These are phyloP conservation scores for Piaya cayana DNA, from an alignment of 2,113 vertebrate genomes.

Conservation along the genomic window DNA sequence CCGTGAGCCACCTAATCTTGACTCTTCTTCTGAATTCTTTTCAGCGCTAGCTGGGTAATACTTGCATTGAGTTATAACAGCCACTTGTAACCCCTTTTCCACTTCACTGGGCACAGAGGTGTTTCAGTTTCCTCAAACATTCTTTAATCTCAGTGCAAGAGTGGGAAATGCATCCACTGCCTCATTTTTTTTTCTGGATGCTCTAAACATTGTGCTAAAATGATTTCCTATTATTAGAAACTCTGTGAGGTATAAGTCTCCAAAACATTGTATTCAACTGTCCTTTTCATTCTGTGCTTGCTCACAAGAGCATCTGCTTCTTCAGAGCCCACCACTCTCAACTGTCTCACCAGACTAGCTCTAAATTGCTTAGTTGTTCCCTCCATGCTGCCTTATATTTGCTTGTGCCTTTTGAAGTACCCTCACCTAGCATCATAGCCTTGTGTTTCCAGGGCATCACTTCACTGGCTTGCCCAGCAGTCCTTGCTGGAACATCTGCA, in stretches of 20 bases:
- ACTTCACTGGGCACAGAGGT: background rate
- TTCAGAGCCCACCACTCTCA: background rate
- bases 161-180: background rate
- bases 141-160: background rate
- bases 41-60: background rate
- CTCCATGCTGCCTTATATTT: background rate
- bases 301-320: background rate
- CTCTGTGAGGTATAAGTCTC: background rate
- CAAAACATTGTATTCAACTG: background rate
- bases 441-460: background rate
- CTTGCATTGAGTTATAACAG: background rate
- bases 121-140: slow-evolving; percentile 2
- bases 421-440: background rate
- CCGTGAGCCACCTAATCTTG: background rate
- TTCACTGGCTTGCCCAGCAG: background rate
- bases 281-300: background rate
- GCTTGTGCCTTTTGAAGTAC: background rate
- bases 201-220: background rate
- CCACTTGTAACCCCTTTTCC: background rate
- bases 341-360: background rate
- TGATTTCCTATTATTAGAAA: background rate
- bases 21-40: background rate
- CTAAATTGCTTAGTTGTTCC: background rate
- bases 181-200: background rate
- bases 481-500: background rate